These are phyloP conservation scores for Ctena decussata DNA, from an alignment of 2,888 invertebrate genomes.

Conservation along the genomic window DNA sequence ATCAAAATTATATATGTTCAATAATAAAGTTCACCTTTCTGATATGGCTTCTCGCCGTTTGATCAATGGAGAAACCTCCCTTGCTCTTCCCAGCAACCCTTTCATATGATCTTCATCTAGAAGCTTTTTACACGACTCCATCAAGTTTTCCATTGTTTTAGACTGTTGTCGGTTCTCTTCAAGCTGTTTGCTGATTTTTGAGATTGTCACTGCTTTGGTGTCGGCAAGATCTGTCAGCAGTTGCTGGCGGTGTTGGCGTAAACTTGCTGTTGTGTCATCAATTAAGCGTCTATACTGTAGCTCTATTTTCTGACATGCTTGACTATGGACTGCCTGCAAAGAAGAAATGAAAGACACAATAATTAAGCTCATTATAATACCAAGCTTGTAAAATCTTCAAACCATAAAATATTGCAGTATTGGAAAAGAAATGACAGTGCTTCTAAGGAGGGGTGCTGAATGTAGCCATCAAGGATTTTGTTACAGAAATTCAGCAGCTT, in stretches of 20 bases:
- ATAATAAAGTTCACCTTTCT: constrained; percentile 54
- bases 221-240: constrained; percentile 59
- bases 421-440: too few species aligned
- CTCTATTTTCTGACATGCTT: constrained; percentile 75
- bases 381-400: too few species aligned
- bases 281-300: constrained; percentile 77
- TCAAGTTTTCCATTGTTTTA: constrained; percentile 69
- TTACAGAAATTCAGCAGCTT: too few species aligned
- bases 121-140: constrained; percentile 73
- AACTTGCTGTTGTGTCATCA: constrained; percentile 75
- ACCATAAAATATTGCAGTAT: too few species aligned
- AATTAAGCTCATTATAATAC: too few species aligned
- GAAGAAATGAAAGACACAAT: not conserved
- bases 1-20: too few species aligned
- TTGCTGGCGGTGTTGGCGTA: constrained; percentile 72
- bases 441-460: too few species aligned
- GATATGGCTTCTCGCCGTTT: constrained; percentile 62
- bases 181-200: constrained; percentile 63
- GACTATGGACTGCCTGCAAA: constrained; percentile 71
- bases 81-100: constrained; percentile 70
- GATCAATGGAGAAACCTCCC: constrained; percentile 68
- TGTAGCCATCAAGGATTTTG: too few species aligned
- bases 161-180: constrained; percentile 68
- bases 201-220: constrained; percentile 59
- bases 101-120: constrained; percentile 71